phyloP scores from a whole-genome alignment of 2,797 vertebrate genomes.

The Amblyopsis hoosieri region DNA sequence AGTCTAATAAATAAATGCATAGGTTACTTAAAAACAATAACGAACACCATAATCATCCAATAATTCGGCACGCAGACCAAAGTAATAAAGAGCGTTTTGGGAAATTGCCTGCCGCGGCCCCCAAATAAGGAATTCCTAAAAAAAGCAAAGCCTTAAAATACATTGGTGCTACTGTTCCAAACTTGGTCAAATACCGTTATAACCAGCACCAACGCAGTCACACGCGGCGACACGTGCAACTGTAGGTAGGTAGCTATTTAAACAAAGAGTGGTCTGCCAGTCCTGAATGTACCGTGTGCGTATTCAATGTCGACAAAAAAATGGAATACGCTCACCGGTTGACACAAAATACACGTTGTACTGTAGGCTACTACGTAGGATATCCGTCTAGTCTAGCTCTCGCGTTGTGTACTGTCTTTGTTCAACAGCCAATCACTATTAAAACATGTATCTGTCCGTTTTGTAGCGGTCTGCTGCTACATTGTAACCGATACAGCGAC shows the following conservation, averaged over 20 bases:
- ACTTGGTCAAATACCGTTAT: conserved; percentile 27
- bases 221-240: conserved; percentile 79
- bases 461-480: not conserved
- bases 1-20: no score
- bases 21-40: no score
- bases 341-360: not conserved
- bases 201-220: conserved; percentile 60
- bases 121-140: no score
- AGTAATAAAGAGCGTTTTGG: no score
- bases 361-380: not conserved
- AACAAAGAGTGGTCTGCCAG: conserved; percentile 74
- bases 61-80: no score
- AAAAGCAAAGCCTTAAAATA: not conserved
- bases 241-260: conserved; percentile 71
- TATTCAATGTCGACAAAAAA: conserved; percentile 41
- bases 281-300: conserved; percentile 21
- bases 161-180: conserved; percentile 18
- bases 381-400: not conserved
- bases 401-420: not conserved
- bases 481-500: conserved; percentile 19
- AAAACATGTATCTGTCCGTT: not conserved
- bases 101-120: no score
- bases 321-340: conserved; percentile 4
- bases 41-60: no score
- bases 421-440: not conserved